Conservation (phyloP, 2,888 invertebrate species). For the Celastrina argiolus region DNA sequence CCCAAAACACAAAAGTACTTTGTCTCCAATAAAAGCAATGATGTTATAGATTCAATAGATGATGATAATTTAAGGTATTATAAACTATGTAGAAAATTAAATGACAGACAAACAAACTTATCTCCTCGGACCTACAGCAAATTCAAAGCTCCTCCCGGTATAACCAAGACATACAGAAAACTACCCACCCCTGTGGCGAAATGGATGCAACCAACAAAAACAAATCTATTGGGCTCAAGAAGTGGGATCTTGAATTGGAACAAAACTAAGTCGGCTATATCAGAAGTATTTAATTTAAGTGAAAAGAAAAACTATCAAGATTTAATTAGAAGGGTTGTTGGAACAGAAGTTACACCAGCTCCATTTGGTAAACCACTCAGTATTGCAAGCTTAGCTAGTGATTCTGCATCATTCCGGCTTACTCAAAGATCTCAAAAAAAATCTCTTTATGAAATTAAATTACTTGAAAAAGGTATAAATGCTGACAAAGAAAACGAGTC, state of each 20-base stretch:
- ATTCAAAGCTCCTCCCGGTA: constrained; percentile 58
- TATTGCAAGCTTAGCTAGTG: constrained; percentile 55
- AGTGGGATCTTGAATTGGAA: constrained; percentile 52
- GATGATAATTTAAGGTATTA: constrained; percentile 49
- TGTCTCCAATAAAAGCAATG: constrained; percentile 40
- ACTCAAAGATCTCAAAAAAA: constrained; percentile 57
- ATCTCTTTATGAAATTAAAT: constrained; percentile 55
- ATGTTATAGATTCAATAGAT: constrained; percentile 37
- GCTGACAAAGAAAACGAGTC: constrained; percentile 49
- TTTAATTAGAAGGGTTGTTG: constrained; percentile 63
- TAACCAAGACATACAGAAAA: constrained; percentile 61
- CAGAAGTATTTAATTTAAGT: constrained; percentile 75
- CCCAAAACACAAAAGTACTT: constrained; percentile 53
- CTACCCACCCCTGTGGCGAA: constrained; percentile 48
- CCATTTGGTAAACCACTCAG: constrained; percentile 46
- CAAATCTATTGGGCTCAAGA: constrained; percentile 47
- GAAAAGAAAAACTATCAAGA: constrained; percentile 77
- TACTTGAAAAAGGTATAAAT: constrained; percentile 49
- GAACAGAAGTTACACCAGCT: constrained; percentile 44
- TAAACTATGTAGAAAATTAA: constrained; percentile 48
- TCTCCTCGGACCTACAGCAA: constrained; percentile 55
- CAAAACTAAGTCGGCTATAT: constrained; percentile 56
- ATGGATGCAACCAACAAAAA: constrained; percentile 54
- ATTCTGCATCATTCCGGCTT: constrained; percentile 53
- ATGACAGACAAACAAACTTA: constrained; percentile 42